phyloP scores from a whole-genome alignment of 2,888 invertebrate species.

The Drosophila falleni region DNA sequence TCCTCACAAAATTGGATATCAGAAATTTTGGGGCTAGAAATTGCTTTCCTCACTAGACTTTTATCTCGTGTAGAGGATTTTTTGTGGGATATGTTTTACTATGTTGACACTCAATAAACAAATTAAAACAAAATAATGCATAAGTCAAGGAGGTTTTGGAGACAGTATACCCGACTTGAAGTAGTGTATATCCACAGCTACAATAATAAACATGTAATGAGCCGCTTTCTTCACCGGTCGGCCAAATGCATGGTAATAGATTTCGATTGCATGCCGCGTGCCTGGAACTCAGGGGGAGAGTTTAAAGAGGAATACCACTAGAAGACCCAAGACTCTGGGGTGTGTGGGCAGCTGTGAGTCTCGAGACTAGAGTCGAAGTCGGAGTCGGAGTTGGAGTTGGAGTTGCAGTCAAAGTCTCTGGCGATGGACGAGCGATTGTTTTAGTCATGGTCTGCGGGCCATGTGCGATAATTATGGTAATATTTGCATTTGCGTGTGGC shows the following conservation, averaged over 20 bases:
- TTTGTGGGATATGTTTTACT: too few species aligned
- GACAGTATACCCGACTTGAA: background rate
- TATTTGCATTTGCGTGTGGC: conserved; percentile 81
- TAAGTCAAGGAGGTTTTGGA: too few species aligned
- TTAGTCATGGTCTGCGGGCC: conserved; percentile 78
- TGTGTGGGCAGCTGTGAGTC: conserved; percentile 14
- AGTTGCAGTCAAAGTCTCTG: conserved; percentile 12
- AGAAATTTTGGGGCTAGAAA: too few species aligned
- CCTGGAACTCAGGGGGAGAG: conserved; percentile 19
- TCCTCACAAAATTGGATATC: too few species aligned
- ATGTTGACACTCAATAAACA: too few species aligned
- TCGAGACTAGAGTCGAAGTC: conserved; percentile 3
- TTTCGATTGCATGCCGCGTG: conserved; percentile 77
- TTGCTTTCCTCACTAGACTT: too few species aligned
- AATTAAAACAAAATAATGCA: too few species aligned
- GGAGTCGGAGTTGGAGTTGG: background rate
- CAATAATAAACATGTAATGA: conserved; percentile 75
- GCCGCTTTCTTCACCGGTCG: conserved; percentile 75
- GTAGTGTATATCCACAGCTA: conserved; percentile 26
- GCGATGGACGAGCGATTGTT: conserved; percentile 73
- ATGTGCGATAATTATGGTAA: conserved; percentile 80
- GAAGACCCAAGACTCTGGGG: conserved; percentile 11
- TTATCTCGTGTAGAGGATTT: too few species aligned
- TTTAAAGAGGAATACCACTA: conserved; percentile 8
- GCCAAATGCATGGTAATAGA: conserved; percentile 76